Evolutionary conservation across 2,797 vertebrate genomes (phyloP).

Genomic region (Eurystomus glaucurus): DNA sequence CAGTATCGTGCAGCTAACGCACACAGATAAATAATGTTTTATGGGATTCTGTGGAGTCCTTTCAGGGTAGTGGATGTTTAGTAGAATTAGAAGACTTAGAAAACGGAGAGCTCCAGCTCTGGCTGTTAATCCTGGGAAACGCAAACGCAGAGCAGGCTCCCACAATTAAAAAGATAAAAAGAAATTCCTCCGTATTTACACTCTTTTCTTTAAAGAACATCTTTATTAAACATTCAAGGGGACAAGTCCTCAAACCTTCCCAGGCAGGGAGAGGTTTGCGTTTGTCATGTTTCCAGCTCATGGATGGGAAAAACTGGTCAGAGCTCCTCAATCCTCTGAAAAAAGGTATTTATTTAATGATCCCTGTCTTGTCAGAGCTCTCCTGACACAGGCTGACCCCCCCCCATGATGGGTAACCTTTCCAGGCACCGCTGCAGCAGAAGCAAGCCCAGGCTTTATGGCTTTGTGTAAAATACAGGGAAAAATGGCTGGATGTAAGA

Average conservation of each 20-base stretch:
- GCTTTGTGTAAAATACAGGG: rapidly evolving
- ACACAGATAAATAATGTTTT: slow-evolving; percentile 86
- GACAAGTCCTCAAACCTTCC: neutral
- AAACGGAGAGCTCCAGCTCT: slow-evolving; percentile 71
- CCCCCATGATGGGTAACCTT: no score
- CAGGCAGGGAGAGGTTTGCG: rapidly evolving
- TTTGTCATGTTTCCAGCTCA: rapidly evolving
- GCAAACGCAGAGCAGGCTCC: slow-evolving; percentile 50
- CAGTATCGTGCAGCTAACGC: slow-evolving; percentile 85
- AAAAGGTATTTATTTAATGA: neutral
- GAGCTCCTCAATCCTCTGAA: rapidly evolving
- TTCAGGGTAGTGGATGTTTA: slow-evolving; percentile 82
- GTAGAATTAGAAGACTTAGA: slow-evolving; percentile 79
- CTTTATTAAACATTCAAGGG: no score
- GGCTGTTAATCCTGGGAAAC: slow-evolving; percentile 81
- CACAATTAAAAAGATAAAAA: slow-evolving; percentile 31
- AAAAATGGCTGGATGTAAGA: neutral
- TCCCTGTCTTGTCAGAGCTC: neutral
- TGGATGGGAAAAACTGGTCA: neutral
- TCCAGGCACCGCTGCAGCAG: rapidly evolving
- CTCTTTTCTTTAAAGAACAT: neutral
- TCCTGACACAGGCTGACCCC: neutral
- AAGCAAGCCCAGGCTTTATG: rapidly evolving
- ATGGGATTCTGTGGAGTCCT: slow-evolving; percentile 85
- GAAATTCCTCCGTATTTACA: neutral